A percentile compares a stretch with the other conserved stretches of the same genome.
Evolutionary conservation across 2,113 vertebrate species (phyloP).

Genomic region (Motacilla alba): DNA sequence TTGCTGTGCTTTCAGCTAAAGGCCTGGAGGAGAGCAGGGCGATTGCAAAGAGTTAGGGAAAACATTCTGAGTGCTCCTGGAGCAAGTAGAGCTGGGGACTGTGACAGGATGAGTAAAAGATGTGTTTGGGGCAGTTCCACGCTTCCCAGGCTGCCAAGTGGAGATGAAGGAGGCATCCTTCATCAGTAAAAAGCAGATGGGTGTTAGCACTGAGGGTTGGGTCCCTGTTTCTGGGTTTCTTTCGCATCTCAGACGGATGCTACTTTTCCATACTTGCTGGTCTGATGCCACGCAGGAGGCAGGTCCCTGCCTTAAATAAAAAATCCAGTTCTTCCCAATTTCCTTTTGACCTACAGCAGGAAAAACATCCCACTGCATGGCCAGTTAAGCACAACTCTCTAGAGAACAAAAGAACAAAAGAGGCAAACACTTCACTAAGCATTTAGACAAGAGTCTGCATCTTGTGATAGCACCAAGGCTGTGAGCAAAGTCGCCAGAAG

Average conservation of each 20-base stretch:
- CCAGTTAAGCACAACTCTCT: not conserved
- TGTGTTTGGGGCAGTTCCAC: not conserved
- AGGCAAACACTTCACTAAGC: not conserved
- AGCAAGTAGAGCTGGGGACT: not conserved
- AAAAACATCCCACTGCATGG: not conserved
- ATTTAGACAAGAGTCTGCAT: not conserved
- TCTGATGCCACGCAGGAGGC: not conserved
- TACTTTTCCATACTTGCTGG: not conserved
- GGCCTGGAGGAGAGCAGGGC: not conserved
- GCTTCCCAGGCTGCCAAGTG: accelerated
- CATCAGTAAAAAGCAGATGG: not conserved
- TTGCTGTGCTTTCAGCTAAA: constrained; percentile 65
- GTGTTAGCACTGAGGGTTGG: not conserved
- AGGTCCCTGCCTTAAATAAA: not conserved
- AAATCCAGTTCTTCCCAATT: not conserved
- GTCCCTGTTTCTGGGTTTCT: not conserved
- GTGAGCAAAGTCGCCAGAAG: not conserved
- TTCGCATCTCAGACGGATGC: not conserved
- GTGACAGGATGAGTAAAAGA: not conserved
- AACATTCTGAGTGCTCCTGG: not conserved
- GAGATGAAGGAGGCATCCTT: not conserved
- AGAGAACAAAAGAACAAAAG: not conserved
- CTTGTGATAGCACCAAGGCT: not conserved
- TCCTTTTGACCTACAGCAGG: not conserved
- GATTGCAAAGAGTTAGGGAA: not conserved